Evolutionary conservation across 2,888 invertebrate genomes (phyloP).

Genomic region (Neoitamus cyanurus): DNA sequence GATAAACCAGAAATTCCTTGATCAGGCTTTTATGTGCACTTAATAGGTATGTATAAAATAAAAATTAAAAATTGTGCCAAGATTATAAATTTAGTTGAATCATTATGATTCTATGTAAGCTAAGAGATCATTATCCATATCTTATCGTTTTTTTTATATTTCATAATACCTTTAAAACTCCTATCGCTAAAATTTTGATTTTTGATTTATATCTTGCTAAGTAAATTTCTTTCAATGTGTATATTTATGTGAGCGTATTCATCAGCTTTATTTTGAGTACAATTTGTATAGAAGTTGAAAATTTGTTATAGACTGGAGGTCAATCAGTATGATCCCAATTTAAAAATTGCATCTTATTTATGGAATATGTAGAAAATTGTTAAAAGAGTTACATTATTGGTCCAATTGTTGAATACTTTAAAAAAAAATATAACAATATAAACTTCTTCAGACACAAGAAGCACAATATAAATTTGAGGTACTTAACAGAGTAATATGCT

Average conservation of each 20-base stretch:
- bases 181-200: slow-evolving; percentile 44
- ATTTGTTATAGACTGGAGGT: slow-evolving; percentile 28
- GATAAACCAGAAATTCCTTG: too few species aligned
- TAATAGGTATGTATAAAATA: too few species aligned
- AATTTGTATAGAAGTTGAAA: slow-evolving; percentile 40
- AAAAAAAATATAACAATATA: background rate
- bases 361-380: slow-evolving; percentile 12
- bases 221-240: slow-evolving; percentile 29
- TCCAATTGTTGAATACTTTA: slow-evolving; percentile 8
- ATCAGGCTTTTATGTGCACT: too few species aligned
- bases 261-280: background rate
- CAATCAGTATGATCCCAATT: slow-evolving; percentile 27
- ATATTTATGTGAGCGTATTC: slow-evolving; percentile 17
- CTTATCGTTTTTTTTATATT: background rate
- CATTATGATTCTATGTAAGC: too few species aligned
- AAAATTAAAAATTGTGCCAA: too few species aligned
- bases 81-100: too few species aligned
- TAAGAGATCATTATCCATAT: background rate
- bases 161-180: background rate
- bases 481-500: background rate
- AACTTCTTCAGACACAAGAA: background rate
- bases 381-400: slow-evolving; percentile 25
- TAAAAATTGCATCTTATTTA: slow-evolving; percentile 4
- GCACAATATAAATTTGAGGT: background rate
- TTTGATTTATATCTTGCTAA: slow-evolving; percentile 33